Evolutionary conservation across 1,140 invertebrate genomes (phyloP), one percentile per base, ranked within the genome.

Genomic region (Portunus trituberculatus): DNA sequence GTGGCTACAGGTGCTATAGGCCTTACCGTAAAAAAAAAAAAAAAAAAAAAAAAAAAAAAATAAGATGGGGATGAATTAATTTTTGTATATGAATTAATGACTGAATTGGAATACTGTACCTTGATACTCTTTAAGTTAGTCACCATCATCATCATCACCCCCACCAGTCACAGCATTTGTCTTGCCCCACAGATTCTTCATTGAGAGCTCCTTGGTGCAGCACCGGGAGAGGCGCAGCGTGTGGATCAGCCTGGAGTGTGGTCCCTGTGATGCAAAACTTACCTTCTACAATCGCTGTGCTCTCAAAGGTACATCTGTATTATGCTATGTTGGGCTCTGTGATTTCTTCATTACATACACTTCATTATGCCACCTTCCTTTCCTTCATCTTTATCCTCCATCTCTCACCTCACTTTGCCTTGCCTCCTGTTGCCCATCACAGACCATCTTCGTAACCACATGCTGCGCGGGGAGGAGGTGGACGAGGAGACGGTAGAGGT

Each of bases 201-300:
- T 96, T 39, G 96, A 96, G 46, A 93, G 95, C 32, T 96, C 96
- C 10, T 59, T 95, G 25, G 93, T 95, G 20, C 92, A 94, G 45
- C 96, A 96, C 45, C 86, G 93, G 31, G 94, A 96, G 86, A 76
- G 96, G 16, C 92, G 95, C 20, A 96, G 96, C 52, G 94, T 96
- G 32, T 95, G 95, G 95, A 96, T 96, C 88, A 95, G 76, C 86
- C 46, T 96, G 76, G 96, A 96, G 59, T 96, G 96, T 88, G 95
- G 96, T n/a, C 96, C 96, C 29, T 96, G 96, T 88, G 95, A 96
- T 94, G 95, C 96, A 20, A 94, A 94, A 28, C 82, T 96, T 14
- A 96, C 96, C 10, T 96, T 96, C 88, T 96, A 96, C 83, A 96
- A 96, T 59, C 95, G 93, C 25, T 96, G 96, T 93, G 84, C 96